A percentile compares a stretch with the other conserved stretches of the same genome.
Conservation (phyloP, 2,113 vertebrate genomes). For the Cheilinus undulatus region DNA sequence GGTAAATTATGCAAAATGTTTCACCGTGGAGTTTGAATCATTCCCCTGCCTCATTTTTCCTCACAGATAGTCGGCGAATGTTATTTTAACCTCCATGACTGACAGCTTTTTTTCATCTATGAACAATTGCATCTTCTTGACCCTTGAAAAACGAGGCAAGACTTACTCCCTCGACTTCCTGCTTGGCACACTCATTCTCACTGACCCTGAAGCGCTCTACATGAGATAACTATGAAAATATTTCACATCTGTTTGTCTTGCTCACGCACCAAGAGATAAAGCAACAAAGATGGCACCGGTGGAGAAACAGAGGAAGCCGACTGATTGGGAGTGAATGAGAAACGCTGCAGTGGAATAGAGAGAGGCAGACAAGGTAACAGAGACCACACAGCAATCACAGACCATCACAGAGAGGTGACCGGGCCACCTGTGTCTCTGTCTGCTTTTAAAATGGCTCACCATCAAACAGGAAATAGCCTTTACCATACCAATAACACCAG, state of each 20-base stretch:
- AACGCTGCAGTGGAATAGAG: slow-evolving; percentile 10
- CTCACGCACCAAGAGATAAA: slow-evolving; percentile 25
- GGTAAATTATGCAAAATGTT: slow-evolving; percentile 15
- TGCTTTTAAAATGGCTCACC: slow-evolving; percentile 51
- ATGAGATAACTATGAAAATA: slow-evolving; percentile 59
- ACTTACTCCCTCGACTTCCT: slow-evolving; percentile 38
- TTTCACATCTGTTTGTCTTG: slow-evolving; percentile 25
- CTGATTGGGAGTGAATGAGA: slow-evolving; percentile 28
- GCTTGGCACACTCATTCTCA: slow-evolving; percentile 23
- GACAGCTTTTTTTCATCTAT: slow-evolving; percentile 31
- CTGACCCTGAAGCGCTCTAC: slow-evolving; percentile 33
- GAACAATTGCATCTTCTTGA: slow-evolving; percentile 53
- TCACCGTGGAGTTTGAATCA: background rate
- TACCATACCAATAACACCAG: slow-evolving; percentile 57
- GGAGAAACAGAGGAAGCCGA: slow-evolving; percentile 17
- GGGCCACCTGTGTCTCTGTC: slow-evolving; percentile 60
- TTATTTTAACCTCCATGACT: slow-evolving; percentile 51
- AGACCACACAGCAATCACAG: slow-evolving; percentile 73
- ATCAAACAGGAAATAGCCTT: slow-evolving; percentile 74
- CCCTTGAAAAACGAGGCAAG: slow-evolving; percentile 35
- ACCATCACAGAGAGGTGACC: slow-evolving; percentile 67
- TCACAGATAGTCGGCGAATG: slow-evolving; percentile 13
- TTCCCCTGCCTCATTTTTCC: background rate
- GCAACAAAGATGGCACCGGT: slow-evolving; percentile 20
- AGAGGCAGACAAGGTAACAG: slow-evolving; percentile 32